Conservation (phyloP, 1,140 invertebrate genomes). For the Aphaenogaster rudis region DNA sequence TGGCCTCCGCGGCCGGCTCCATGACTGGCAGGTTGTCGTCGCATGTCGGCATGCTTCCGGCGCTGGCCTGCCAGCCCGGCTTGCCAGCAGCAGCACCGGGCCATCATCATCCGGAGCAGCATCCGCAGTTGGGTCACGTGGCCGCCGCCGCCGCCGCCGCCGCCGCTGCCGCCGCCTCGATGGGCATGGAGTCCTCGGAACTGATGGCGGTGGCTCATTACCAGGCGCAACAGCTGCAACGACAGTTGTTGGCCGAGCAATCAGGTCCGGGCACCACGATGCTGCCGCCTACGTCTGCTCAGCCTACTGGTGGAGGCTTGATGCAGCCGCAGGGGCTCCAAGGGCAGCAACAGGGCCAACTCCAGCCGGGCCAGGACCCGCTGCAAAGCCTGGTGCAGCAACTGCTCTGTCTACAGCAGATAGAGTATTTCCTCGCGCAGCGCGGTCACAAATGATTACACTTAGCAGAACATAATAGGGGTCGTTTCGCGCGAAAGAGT, state of each 20-base stretch:
- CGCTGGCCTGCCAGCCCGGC: constrained; percentile 72
- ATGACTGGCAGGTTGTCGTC: constrained; percentile 74
- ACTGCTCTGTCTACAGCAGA: constrained; percentile 82
- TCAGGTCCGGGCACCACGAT: constrained; percentile 68
- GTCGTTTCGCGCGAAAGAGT: background rate
- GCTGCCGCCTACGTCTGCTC: constrained; percentile 75
- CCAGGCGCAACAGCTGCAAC: constrained; percentile 78
- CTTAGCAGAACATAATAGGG: constrained; percentile 42
- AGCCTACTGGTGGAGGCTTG: constrained; percentile 80
- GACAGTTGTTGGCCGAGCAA: constrained; percentile 76
- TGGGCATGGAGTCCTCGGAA: constrained; percentile 77
- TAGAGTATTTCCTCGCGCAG: constrained; percentile 84
- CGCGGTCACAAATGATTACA: constrained; percentile 80
- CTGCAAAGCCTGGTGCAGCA: constrained; percentile 85
- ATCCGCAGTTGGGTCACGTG: constrained; percentile 74
- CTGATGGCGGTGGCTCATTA: constrained; percentile 76
- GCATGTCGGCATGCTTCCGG: constrained; percentile 76
- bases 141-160: constrained; percentile 70
- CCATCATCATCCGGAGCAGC: constrained; percentile 75
- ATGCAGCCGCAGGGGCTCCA: constrained; percentile 77
- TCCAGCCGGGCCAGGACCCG: constrained; percentile 81
- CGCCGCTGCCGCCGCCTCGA: constrained; percentile 68
- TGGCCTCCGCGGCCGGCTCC: constrained; percentile 76
- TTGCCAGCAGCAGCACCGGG: constrained; percentile 74
- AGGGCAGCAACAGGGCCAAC: constrained; percentile 76